Conservation (phyloP, 92 coral and sea anemone genomes). For the Phenganax marumi region DNA sequence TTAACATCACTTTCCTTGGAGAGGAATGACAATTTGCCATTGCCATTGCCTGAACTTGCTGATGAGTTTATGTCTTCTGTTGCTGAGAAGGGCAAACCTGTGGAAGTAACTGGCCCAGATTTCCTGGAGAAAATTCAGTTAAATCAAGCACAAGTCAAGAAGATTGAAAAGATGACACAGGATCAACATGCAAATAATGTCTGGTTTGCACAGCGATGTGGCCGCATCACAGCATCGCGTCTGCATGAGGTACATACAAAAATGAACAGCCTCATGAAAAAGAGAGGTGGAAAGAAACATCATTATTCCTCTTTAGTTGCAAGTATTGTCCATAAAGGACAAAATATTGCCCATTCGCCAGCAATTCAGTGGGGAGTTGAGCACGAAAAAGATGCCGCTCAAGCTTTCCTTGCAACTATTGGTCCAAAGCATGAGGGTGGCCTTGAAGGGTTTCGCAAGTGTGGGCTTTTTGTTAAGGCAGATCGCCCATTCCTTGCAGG, state of each 20-base stretch:
- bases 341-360: constrained; percentile 28
- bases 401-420: not conserved
- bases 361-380: constrained; percentile 37
- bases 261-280: constrained; percentile 42
- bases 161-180: constrained; percentile 10
- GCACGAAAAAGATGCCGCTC: constrained; percentile 13
- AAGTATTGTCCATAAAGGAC: not conserved
- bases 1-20: constrained; percentile 43
- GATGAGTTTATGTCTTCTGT: constrained; percentile 27
- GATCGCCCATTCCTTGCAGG: constrained; percentile 39
- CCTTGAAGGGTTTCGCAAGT: constrained; percentile 28
- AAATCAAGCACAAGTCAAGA: too few relatives aligned
- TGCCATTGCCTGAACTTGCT: constrained; percentile 47
- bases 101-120: constrained; percentile 14
- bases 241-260: constrained; percentile 48
- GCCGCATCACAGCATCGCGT: constrained; percentile 48
- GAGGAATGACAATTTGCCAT: constrained; percentile 44
- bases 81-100: constrained; percentile 6
- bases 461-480: constrained; percentile 34
- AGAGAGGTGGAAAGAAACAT: constrained; percentile 39
- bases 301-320: constrained; percentile 37
- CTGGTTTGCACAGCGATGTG: constrained; percentile 40
- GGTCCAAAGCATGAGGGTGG: constrained; percentile 31
- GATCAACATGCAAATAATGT: constrained; percentile 39
- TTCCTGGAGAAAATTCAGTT: constrained; percentile 23